Percentiles rank a stretch among this genome's conserved stretches.
phyloP scores from a whole-genome alignment of 2,888 invertebrate species.

The Drosophila villosipedis region DNA sequence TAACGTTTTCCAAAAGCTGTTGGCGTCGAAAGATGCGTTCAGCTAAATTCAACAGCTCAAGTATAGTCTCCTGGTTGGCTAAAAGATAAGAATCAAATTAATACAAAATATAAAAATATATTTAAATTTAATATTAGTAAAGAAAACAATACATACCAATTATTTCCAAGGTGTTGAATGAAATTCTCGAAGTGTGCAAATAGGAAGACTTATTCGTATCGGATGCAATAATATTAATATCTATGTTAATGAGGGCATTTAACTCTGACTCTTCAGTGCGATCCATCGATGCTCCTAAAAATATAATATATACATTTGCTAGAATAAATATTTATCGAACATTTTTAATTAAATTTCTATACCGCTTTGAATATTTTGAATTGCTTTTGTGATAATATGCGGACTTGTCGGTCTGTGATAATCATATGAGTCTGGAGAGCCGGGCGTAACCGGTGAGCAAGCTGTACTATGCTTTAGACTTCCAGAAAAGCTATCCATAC shows the following conservation, averaged over 20 bases:
- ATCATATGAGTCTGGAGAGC: conserved; percentile 88
- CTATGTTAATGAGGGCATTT: conserved; percentile 92
- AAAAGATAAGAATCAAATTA: conserved; percentile 32
- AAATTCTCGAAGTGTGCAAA: conserved; percentile 92
- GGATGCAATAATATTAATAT: conserved; percentile 89
- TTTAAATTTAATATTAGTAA: background rate
- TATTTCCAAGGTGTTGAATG: conserved; percentile 97
- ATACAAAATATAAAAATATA: no score
- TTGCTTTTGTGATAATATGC: conserved; percentile 87
- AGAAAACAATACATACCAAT: conserved; percentile 88
- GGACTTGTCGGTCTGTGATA: conserved; percentile 86
- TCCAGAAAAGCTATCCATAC: conserved; percentile 97
- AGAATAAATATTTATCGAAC: background rate
- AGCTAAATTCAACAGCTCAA: conserved; percentile 95
- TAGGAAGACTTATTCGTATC: conserved; percentile 85
- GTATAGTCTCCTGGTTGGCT: conserved; percentile 98
- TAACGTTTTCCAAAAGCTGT: conserved; percentile 55
- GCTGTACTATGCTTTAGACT: conserved; percentile 96
- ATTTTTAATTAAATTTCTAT: conserved; percentile 14
- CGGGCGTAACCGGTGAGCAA: conserved; percentile 94
- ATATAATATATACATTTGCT: background rate
- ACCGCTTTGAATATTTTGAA: conserved; percentile 86
- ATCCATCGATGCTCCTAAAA: conserved; percentile 30
- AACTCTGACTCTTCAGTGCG: conserved; percentile 85
- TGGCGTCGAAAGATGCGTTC: conserved; percentile 89